Evolutionary conservation across 2,888 invertebrate genomes (phyloP), one percentile per base, ranked within the genome.

Genomic region (Mellilla xanthometata): DNA sequence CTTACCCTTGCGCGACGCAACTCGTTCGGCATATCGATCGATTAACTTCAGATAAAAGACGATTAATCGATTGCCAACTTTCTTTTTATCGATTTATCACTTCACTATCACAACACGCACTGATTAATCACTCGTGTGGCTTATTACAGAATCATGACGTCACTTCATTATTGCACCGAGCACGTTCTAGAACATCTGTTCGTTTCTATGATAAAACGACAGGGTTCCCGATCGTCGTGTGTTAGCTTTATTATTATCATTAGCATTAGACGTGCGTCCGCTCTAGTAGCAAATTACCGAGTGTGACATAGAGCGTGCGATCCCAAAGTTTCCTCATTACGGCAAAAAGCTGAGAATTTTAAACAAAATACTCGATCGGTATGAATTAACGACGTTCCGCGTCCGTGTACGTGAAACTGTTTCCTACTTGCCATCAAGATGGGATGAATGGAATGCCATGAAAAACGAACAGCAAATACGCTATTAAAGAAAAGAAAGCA

Each of bases 21-120:
- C 49, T 81, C 84, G 51, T 62, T 79, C 48, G 83, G 82, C 82
- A 84, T 81, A 41, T 61, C 53, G 51, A 66, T 61, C 60, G 55
- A 64, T 65, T 62, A 61, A 61, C 48, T 60, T 60, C 66, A 60
- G 60, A 59, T 58, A 57, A 49, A 52, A 34, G 38, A 39, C 54
- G 51, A 49, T 55, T 51, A 51, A 57, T 53, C 54, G 41, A 43
- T 53, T 63, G 53, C 48, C 52, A 54, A 61, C 56, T 54, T 50
- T 28, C 38, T 23, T 28, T n/a, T 12, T 32, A 27, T 38, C 15
- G 24, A 22, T 33, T 31, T 35, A 39, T 47, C 62, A 59, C 55
- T 54, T 31, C 60, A 60, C 56, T 60, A 45, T 53, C 52, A 54
- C 48, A 12, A 22, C 29, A 31, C 32, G 30, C 44, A 44, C 38